Conservation (phyloP, 64 coral and sea anemone species). For the Porites australiensis region DNA sequence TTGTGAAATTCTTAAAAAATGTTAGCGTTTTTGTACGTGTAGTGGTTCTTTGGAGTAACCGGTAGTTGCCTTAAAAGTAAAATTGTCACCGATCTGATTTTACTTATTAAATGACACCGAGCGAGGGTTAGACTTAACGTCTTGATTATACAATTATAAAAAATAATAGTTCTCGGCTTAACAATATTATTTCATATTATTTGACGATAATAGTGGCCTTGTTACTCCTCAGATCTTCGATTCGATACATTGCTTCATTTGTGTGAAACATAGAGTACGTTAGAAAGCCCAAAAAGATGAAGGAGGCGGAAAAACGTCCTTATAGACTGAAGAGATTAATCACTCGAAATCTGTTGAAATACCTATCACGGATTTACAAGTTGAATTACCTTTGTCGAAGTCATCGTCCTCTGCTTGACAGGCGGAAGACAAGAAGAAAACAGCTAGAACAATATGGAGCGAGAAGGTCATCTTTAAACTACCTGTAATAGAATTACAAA, state of each 20-base stretch:
- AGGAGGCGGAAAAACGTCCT: no score
- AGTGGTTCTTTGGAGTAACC: no score
- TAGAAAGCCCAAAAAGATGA: no score
- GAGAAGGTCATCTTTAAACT: neutral
- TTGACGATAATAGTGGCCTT: neutral
- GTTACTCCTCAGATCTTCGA: neutral
- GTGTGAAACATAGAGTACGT: neutral
- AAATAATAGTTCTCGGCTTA: neutral
- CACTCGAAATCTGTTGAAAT: neutral
- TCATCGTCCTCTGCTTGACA: neutral
- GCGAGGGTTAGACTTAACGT: neutral
- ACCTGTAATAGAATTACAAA: conserved; percentile 13
- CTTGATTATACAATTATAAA: neutral
- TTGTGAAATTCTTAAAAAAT: neutral
- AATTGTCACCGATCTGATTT: neutral
- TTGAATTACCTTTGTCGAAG: conserved; percentile 35
- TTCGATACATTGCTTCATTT: neutral
- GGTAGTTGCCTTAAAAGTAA: neutral
- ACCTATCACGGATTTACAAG: neutral
- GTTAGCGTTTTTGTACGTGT: no score
- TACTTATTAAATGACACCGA: neutral
- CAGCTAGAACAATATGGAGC: neutral
- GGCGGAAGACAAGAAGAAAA: neutral
- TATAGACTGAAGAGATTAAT: neutral
- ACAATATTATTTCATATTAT: neutral